Conservation (phyloP, 1,140 invertebrate genomes). For the Rhagoletis zephyria region DNA sequence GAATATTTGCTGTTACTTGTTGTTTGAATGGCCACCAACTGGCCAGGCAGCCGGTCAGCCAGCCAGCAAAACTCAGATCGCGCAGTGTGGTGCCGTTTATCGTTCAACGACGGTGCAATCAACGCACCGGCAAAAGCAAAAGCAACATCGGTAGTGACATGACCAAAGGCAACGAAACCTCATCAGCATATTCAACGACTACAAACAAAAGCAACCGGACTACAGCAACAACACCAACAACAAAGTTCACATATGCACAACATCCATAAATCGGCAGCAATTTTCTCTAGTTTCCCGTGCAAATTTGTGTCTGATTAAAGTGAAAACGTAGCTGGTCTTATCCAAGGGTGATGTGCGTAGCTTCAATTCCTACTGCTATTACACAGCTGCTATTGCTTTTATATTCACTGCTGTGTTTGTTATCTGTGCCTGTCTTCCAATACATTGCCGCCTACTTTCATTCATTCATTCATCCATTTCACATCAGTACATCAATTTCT, state of each 20-base stretch:
- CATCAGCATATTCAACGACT: conserved; percentile 19
- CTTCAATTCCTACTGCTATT: too few relatives aligned
- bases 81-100: neutral
- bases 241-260: conserved; percentile 19
- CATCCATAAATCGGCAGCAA: conserved; percentile 29
- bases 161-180: conserved; percentile 17
- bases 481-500: conserved; percentile 43
- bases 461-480: conserved; percentile 21
- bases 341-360: too few relatives aligned
- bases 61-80: neutral
- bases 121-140: conserved; percentile 15
- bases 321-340: neutral
- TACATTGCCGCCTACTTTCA: conserved; percentile 13
- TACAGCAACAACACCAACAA: neutral
- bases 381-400: neutral
- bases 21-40: conserved; percentile 50
- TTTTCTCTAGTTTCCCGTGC: conserved; percentile 33
- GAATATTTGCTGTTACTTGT: conserved; percentile 33
- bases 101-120: neutral
- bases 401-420: neutral
- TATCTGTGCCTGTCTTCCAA: conserved; percentile 16
- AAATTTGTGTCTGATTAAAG: conserved; percentile 46
- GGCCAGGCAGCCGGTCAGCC: neutral
- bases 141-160: neutral
- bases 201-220: neutral